Evolutionary conservation across 1,140 invertebrate species (phyloP), one percentile per base, ranked within the genome.

Genomic region (Microplitis mediator): DNA sequence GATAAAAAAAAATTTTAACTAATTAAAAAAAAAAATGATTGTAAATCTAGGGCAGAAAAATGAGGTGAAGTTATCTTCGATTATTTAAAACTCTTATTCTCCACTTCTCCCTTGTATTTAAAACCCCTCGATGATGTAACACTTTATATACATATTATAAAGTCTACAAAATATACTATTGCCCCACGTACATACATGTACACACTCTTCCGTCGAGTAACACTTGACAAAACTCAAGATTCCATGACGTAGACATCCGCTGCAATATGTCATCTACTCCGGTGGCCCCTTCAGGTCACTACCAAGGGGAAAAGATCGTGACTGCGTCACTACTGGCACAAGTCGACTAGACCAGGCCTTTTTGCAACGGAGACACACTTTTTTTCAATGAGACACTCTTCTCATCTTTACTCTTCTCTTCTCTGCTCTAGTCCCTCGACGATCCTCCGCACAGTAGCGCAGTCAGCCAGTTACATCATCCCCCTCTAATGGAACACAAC

Each of bases 361-460:
- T 74, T 72, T 81, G 81, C 77, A 80, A 84, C 76, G 81, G 80
- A 85, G 77, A 85, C 83, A 85, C 81, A 84, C 79, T 84, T 85
- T 83, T 78, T 67, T 54, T 61, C 63, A 13, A 64, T 52, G 32
- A 58, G 60, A 23, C 50, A 54, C 61, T 52, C 54, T 34, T 23
- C 34, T 23, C 23, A 23, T 23, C 23, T 23, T 23, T 23, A 23
- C 23, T 23, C 23, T 23, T 23, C 23, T 23, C 23, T 23, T 23
- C 65, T 54, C 31, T 36, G 5, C 51, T 54, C 13, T 11, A 45
- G 39, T 16, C 54, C 56, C 11, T 69, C 61, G 16, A 36, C 61
- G 69, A 54, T 64, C 23, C 45, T 65, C 50, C 51, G 54, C 69
- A 54, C 32, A 61, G 70, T 45, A 45, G 39, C 39, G 54, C 70